A percentile compares a stretch with the other conserved stretches of the same genome.
Conservation (phyloP, 2,113 vertebrate genomes). For the Synodontis membranacea region DNA sequence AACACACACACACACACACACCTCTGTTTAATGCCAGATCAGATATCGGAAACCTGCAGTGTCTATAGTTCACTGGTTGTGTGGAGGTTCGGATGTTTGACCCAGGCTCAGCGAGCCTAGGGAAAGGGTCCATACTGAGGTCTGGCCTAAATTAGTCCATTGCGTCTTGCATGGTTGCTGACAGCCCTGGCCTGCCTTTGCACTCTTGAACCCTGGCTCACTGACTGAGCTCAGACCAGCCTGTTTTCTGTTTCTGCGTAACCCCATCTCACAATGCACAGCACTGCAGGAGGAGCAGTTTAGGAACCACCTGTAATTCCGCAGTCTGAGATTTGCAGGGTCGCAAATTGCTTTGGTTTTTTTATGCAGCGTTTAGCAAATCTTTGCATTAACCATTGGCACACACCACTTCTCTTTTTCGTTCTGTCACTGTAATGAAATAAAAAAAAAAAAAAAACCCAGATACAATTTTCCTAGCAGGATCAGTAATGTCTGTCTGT, state of each 20-base stretch:
- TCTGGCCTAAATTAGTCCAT: constrained; percentile 56
- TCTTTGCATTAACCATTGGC: background rate
- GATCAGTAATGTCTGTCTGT: too few relatives aligned
- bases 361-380: background rate
- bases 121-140: constrained; percentile 28
- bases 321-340: background rate
- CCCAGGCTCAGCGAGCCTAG: constrained; percentile 29
- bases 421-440: background rate
- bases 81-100: constrained; percentile 45
- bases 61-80: constrained; percentile 23
- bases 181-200: constrained; percentile 45
- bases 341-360: background rate
- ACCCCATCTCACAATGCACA: constrained; percentile 5
- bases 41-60: constrained; percentile 46
- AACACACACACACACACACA: constrained; percentile 10
- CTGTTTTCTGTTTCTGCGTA: constrained; percentile 18
- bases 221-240: constrained; percentile 35
- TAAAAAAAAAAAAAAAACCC: background rate
- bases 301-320: constrained; percentile 13
- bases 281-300: background rate
- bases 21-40: constrained; percentile 42
- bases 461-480: too few relatives aligned
- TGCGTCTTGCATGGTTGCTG: constrained; percentile 38
- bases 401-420: background rate
- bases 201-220: constrained; percentile 39